Evolutionary conservation across 1,140 invertebrate species (phyloP).

Genomic region (Popillia japonica): DNA sequence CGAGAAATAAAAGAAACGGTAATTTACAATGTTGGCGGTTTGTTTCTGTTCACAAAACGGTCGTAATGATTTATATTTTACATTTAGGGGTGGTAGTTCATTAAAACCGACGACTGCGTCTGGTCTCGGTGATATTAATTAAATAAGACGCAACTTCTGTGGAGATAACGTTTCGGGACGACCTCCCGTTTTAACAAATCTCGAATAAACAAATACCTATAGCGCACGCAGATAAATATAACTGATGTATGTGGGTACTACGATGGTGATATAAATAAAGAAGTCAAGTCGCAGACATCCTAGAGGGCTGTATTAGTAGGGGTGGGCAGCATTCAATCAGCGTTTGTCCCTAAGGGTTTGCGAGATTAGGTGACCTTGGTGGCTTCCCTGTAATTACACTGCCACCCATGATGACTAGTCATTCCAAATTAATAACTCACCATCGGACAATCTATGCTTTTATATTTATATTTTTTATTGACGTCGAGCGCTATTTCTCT

Average conservation of each 20-base stretch:
- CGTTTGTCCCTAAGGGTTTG: slow-evolving; percentile 41
- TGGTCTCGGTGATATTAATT: background rate
- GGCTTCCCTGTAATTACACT: slow-evolving; percentile 23
- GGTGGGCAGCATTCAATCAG: slow-evolving; percentile 41
- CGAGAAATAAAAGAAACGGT: background rate
- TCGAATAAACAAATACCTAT: too few species aligned
- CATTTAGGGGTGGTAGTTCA: background rate
- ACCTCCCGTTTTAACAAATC: too few species aligned
- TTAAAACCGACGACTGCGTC: slow-evolving; percentile 15
- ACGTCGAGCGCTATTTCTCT: too few species aligned
- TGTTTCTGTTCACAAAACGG: slow-evolving; percentile 13
- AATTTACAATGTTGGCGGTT: background rate
- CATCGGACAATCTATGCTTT: background rate
- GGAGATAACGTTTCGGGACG: background rate
- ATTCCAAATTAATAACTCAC: slow-evolving; percentile 34
- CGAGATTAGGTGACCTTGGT: slow-evolving; percentile 41
- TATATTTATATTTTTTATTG: slow-evolving; percentile 22
- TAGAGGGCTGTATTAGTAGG: slow-evolving; percentile 16
- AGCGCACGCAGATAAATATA: too few species aligned
- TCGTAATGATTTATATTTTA: slow-evolving; percentile 19
- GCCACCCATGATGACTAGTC: slow-evolving; percentile 14
- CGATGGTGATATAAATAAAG: background rate
- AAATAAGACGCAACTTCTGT: background rate
- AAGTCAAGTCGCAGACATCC: slow-evolving; percentile 29
- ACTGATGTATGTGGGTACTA: background rate